Evolutionary conservation across 2,888 invertebrate species (phyloP), one percentile per base, ranked within the genome.

Genomic region (Ochropacha duplaris): DNA sequence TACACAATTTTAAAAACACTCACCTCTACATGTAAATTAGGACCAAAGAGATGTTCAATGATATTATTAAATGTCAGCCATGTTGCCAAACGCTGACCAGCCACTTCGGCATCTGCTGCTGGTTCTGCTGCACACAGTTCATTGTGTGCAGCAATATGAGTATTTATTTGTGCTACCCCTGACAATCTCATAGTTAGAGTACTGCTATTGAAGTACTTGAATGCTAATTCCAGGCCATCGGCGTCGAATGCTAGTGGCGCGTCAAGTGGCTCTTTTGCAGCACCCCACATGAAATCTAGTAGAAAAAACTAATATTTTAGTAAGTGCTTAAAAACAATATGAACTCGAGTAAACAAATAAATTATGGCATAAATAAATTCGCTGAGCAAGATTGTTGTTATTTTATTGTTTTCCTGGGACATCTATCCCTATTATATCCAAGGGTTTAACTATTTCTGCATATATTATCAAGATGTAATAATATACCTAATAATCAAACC

Each of bases 21-120:
- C 79, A 97, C 97, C 95, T 99, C 99, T 49, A 98, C 98, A 90
- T 99, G 99, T 68, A 98, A 94, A 93, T 99, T 99, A 31, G 99
- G 99, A n/a, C 99, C 98, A 92, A 98, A 99, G 60, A 99, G 95
- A 83, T 98, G 98, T 73, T 98, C 96, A 69, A 98, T 97, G 63
- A 99, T 98, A 82, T 96, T 97, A 84, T 98, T 97, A 66, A 95
- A 95, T 0, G 97, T 96, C 22, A 99, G 92, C 98, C 98, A 99
- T 67, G 96, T 95, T 0, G 97, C 97, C 68, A 99, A 94, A 69
- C 95, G 96, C 67, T 97, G 96, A 0, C 97, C 97, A 34, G 97
- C 96, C 28, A 96, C 92, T 79, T 98, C 98, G 0, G 97, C 96
- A 79, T 98, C 97, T 0, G 96, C 95, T 1, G 97, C 94, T 0